Base-by-base conservation (phyloP, 30 jellyfish, hydroid and myxozoan genomes). In the Pelagia noctiluca region DNA sequence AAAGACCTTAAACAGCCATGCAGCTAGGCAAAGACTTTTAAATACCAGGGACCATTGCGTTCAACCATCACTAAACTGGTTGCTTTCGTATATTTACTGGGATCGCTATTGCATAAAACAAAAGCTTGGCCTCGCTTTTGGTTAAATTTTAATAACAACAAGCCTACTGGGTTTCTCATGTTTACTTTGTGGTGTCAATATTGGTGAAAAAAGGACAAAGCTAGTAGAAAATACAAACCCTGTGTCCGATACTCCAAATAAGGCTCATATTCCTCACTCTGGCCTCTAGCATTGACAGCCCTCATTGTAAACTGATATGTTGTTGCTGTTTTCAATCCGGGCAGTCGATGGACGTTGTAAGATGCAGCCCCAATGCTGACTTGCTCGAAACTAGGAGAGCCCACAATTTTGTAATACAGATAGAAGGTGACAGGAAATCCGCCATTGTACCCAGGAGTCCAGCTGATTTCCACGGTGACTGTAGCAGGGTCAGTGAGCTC, bases 381-480 rank as follows among this genome's bases (percentile, higher is more conserved):
- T 46, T 86, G 88, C 50, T 86, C 82, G 52, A 35, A 76, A 19
- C 30, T 30, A 31, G 18, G 12, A 10, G 25, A 35, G n/a, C 90
- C 87, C n/a, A 52, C 60, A 63, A 70, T 92, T 24, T 89, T 74
- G 81, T 60, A 93, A 47, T 31, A 80, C 77, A 93, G 69, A 35
- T 57, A 85, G 57, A 82, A 80, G 5, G 93, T 88, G 60, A 93
- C 96, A 22, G 96, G 64, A 57, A 30, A 83, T 42, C 98, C 98
- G 25, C 98, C 98, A 71, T 74, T 78, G 47, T 26, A 93, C 24
- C 98, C 98, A 0, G 96, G 96, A 23, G 61, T 77, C 98, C 98
- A 93, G 29, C 57, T 67, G 3, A 93, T 60, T n/a, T 86, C 62
- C 21, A 93, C 84, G 35, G 82, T 71, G 3, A 85, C 91, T 36